Evolutionary conservation across 2,113 vertebrate genomes (phyloP).

Genomic region (Menura novaehollandiae): DNA sequence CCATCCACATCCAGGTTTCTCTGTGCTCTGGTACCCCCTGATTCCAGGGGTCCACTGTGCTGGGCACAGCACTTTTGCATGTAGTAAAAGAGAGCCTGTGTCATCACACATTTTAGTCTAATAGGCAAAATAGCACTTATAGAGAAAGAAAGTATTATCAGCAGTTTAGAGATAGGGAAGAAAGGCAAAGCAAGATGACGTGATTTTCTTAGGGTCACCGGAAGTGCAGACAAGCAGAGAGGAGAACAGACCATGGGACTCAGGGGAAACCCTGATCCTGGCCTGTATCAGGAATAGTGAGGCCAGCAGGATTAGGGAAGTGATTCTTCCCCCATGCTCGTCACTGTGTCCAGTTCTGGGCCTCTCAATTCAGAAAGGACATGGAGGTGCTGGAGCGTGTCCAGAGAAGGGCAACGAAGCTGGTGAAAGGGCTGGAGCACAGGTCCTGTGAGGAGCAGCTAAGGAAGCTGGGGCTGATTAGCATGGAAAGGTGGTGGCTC

Average conservation of each 20-base stretch:
- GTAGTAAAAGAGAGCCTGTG: accelerated
- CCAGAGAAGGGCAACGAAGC: background rate
- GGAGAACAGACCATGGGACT: background rate
- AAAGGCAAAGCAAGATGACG: background rate
- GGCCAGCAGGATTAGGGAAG: background rate
- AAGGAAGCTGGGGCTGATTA: background rate
- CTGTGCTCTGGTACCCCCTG: background rate
- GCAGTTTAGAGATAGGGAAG: background rate
- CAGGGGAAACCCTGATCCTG: background rate
- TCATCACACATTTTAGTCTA: background rate
- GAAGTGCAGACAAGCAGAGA: background rate
- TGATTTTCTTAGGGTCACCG: background rate
- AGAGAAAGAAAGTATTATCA: background rate
- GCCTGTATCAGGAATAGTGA: background rate
- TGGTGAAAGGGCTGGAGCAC: background rate
- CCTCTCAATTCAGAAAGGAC: background rate
- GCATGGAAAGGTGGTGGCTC: background rate
- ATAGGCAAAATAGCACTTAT: background rate
- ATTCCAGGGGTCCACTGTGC: background rate
- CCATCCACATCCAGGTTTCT: background rate
- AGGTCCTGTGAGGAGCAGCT: background rate
- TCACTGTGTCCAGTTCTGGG: background rate
- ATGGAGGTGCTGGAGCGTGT: background rate
- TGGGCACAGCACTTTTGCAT: background rate
- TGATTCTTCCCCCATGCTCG: background rate